These are phyloP conservation scores for Melolontha melolontha DNA, from an alignment of 2,888 invertebrate genomes.

Conservation along the genomic window DNA sequence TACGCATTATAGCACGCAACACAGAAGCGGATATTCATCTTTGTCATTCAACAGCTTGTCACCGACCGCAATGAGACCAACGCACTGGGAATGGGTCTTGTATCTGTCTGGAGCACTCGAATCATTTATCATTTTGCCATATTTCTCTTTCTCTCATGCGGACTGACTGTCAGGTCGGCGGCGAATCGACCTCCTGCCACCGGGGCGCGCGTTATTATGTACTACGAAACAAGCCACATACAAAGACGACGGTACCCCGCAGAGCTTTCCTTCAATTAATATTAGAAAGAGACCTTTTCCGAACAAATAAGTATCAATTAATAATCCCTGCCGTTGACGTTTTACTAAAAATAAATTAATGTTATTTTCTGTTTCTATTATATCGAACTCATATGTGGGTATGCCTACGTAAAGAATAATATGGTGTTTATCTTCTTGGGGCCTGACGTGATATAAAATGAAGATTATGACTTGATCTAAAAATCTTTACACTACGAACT, in stretches of 20 bases:
- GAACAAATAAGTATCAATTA: constrained; percentile 53
- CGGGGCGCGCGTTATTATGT: constrained; percentile 34
- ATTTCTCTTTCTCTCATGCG: constrained; percentile 52
- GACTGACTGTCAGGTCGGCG: constrained; percentile 53
- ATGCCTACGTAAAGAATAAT: neutral
- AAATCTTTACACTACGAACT: too few relatives aligned
- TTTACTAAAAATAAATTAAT: constrained; percentile 25
- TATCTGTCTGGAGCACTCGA: constrained; percentile 61
- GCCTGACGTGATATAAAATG: too few relatives aligned
- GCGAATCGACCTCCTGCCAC: constrained; percentile 52
- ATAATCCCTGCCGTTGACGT: constrained; percentile 49
- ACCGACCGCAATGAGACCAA: constrained; percentile 60
- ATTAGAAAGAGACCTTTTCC: constrained; percentile 53
- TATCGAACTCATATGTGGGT: neutral
- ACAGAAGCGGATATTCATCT: constrained; percentile 48
- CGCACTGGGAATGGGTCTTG: constrained; percentile 57
- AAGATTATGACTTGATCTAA: too few relatives aligned
- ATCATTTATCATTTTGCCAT: constrained; percentile 63
- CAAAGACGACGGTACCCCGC: constrained; percentile 50
- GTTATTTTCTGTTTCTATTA: neutral
- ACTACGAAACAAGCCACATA: constrained; percentile 48
- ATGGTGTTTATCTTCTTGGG: too few relatives aligned
- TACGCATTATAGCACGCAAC: neutral
- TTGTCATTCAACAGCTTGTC: constrained; percentile 63
- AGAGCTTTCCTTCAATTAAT: constrained; percentile 53